phyloP scores from a whole-genome alignment of 2,113 vertebrate genomes.

The Otus sunia region DNA sequence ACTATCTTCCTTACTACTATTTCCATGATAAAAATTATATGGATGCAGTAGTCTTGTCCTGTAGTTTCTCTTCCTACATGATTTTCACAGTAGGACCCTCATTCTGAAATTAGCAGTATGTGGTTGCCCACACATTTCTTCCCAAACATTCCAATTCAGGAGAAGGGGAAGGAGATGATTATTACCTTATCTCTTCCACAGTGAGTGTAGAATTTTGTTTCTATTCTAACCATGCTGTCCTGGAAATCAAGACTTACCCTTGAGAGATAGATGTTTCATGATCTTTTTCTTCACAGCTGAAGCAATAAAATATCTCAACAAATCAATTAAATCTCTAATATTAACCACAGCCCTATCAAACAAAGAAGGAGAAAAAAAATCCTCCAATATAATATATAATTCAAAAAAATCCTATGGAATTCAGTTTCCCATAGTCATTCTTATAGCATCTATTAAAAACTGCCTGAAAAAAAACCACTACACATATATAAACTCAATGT shows the following conservation, averaged over 20 bases:
- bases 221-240: background rate
- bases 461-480: background rate
- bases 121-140: background rate
- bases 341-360: background rate
- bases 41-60: background rate
- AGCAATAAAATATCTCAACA: background rate
- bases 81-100: background rate
- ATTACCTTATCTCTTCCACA: background rate
- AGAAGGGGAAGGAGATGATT: background rate
- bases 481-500: too few species aligned
- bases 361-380: fast-evolving
- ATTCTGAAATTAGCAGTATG: background rate
- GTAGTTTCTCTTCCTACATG: background rate
- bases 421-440: background rate
- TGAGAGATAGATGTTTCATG: background rate
- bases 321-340: background rate
- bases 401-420: background rate
- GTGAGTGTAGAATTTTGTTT: background rate
- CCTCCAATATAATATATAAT: too few species aligned
- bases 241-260: background rate
- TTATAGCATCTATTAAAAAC: background rate
- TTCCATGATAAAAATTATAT: background rate
- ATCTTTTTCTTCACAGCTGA: background rate
- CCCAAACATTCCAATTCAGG: background rate
- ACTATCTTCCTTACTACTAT: background rate